Base-by-base conservation (phyloP, 2,888 invertebrate species). In the Drosophila meridiana region DNA sequence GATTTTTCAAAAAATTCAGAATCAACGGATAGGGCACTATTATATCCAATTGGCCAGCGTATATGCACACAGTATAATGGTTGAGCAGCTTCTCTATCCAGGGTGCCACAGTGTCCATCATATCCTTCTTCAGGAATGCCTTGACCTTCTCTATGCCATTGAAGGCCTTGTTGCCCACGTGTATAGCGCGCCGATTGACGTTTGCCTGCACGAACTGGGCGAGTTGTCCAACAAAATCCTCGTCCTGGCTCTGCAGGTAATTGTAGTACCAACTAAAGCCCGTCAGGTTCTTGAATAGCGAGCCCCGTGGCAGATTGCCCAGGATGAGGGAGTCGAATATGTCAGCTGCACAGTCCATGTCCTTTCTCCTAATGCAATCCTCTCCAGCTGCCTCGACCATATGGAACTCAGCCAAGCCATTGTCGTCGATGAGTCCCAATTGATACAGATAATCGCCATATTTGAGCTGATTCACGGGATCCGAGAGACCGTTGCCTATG, bases 21-120 rank as follows among this genome's bases (percentile, higher is more conserved):
- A 98, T 98, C 56, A 97, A 91, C 0, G 98, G 97, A 93, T 97
- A 97, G 0, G 97, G 97, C 0, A 98, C 96, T 74, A 98, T 97
- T 14, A 98, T 96, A 92, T 99, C 98, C 76, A 98, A 92, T 90
- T 98, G 98, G 0, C 98, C 98, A 91, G 96, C 98, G 92, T 98
- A 98, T 66, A 98, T 94, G 50, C 98, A 94, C 28, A 97, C 89
- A 6, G 79, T 87, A 47, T 90, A 91, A 81, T 95, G 93, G 40
- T 95, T 94, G 1, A 97, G 90, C 0, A 97, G 93, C 81, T 96
- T 95, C 0, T 95, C 94, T 60, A 97, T 93, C 95, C 96, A 95
- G 0, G 95, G 94, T 13, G 96, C 96, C 8, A 97, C 96, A 0
- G 96, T 96, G 86, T 97, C 95, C 96, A 98, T 96, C 0, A 97